Evolutionary conservation across 2,113 vertebrate genomes (phyloP).

Genomic region (Glaucomys volans): DNA sequence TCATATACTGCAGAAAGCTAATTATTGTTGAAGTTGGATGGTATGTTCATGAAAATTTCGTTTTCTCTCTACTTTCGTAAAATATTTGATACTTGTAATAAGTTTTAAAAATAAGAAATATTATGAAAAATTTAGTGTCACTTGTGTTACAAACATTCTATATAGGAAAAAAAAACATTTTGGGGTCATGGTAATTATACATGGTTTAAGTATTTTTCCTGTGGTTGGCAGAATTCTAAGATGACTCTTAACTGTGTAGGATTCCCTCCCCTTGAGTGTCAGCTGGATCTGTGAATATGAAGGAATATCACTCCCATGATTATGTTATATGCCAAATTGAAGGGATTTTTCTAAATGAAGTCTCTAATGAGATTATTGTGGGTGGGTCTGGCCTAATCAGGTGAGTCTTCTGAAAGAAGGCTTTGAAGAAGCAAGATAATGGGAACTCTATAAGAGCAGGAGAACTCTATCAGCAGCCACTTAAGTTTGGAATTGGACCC

Average conservation of each 20-base stretch:
- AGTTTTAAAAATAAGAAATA: neutral
- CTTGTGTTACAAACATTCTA: neutral
- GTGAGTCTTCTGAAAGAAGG: neutral
- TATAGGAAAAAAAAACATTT: neutral
- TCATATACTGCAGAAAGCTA: neutral
- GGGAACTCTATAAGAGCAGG: neutral
- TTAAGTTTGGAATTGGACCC: neutral
- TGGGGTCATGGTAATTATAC: neutral
- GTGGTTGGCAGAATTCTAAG: neutral
- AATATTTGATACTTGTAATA: neutral
- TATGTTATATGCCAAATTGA: neutral
- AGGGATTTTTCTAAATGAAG: neutral
- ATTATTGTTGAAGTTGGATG: neutral
- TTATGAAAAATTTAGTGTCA: neutral
- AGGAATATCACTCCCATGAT: neutral
- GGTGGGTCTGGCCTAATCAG: neutral
- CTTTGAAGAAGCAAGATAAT: neutral
- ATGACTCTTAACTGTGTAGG: neutral
- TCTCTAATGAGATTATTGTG: neutral
- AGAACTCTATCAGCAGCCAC: neutral
- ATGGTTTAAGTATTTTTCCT: neutral
- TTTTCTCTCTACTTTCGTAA: neutral
- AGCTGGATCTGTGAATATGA: neutral
- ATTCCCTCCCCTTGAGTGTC: neutral
- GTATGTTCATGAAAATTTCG: neutral